Evolutionary conservation across 2,888 invertebrate species (phyloP).

Genomic region (Ernsta delagoae): DNA sequence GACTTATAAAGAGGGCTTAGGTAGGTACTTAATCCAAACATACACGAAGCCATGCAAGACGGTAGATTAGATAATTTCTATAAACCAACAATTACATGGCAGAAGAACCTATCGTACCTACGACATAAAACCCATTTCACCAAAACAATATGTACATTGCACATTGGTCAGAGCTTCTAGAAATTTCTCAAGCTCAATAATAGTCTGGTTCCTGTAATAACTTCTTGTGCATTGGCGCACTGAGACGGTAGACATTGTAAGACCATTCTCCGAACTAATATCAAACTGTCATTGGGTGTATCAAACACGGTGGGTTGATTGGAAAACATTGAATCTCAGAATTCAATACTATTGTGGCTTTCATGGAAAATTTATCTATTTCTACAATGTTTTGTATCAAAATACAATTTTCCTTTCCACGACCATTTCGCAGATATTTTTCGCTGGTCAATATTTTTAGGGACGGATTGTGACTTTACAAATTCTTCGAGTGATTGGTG

Average conservation of each 20-base stretch:
- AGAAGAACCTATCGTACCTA: too few relatives aligned
- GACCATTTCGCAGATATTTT: too few relatives aligned
- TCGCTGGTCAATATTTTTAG: too few relatives aligned
- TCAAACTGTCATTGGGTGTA: constrained; percentile 7
- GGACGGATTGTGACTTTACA: too few relatives aligned
- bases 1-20: too few relatives aligned
- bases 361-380: not conserved
- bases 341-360: not conserved
- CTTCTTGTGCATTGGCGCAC: not conserved
- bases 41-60: too few relatives aligned
- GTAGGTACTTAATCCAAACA: too few relatives aligned
- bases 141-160: not conserved
- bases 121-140: too few relatives aligned
- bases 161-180: not conserved
- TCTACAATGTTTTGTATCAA: not conserved
- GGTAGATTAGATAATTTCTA: too few relatives aligned
- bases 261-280: not conserved
- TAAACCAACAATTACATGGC: too few relatives aligned
- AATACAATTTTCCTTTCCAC: not conserved
- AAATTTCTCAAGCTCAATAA: not conserved
- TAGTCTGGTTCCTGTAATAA: not conserved
- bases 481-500: too few relatives aligned
- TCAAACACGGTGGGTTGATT: not conserved
- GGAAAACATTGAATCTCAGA: not conserved
- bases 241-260: not conserved